Conservation (phyloP, 2,797 vertebrate species). For the Gallinago nigripennis region DNA sequence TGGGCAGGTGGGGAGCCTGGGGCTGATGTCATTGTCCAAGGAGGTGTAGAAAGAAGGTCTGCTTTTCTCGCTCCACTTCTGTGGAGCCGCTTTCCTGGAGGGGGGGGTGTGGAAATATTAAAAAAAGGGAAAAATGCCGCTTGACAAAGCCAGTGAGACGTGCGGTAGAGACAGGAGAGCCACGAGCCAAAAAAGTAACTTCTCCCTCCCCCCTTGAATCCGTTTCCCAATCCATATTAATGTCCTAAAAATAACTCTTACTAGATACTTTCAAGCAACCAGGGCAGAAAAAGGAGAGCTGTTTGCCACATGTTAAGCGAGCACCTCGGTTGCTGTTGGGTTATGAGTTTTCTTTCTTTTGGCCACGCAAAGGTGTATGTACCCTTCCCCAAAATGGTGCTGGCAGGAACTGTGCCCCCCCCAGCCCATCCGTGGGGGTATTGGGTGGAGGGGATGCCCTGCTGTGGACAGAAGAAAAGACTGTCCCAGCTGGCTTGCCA, state of each 20-base stretch:
- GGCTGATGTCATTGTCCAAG: conserved; percentile 72
- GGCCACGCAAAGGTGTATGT: accelerated
- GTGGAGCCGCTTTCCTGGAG: not conserved
- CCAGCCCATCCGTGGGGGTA: no score
- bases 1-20: conserved; percentile 83
- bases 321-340: accelerated
- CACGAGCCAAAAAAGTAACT: not conserved
- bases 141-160: not conserved
- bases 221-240: not conserved
- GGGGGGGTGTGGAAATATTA: no score
- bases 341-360: not conserved
- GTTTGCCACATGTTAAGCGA: not conserved
- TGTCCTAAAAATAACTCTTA: conserved; percentile 36
- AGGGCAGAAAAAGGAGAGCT: not conserved
- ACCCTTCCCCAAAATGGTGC: accelerated
- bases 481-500: not conserved
- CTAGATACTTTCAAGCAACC: not conserved
- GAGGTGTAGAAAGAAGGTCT: conserved; percentile 68
- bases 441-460: not conserved
- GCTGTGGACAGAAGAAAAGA: not conserved
- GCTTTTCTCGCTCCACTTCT: not conserved
- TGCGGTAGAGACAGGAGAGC: not conserved
- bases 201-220: not conserved
- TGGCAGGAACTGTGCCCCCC: accelerated
- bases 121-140: not conserved